A percentile compares a stretch with the other conserved stretches of the same genome.
phyloP scores from a whole-genome alignment of 2,113 vertebrate genomes.

The Pycnonotus jocosus region DNA sequence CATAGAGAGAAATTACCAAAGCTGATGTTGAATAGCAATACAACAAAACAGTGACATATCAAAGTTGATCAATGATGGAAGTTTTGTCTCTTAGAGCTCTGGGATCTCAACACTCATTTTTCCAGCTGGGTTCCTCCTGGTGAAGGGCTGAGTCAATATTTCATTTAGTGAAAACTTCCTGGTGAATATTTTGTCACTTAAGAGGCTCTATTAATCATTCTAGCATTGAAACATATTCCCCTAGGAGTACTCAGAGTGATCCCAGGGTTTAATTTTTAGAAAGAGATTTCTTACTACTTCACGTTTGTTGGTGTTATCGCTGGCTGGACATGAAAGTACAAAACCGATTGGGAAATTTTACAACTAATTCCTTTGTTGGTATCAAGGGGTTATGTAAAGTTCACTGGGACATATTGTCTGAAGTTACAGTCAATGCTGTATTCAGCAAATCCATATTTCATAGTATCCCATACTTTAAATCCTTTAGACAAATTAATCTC shows the following conservation, averaged over 20 bases:
- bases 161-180: slow-evolving; percentile 92
- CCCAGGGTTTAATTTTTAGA: slow-evolving; percentile 76
- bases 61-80: slow-evolving; percentile 63
- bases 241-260: slow-evolving; percentile 70
- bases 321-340: slow-evolving; percentile 85
- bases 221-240: slow-evolving; percentile 75
- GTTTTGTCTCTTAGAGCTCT: slow-evolving; percentile 52
- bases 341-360: slow-evolving; percentile 74
- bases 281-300: slow-evolving; percentile 78
- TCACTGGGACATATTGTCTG: slow-evolving; percentile 74
- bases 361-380: slow-evolving; percentile 83
- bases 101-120: slow-evolving; percentile 68
- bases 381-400: slow-evolving; percentile 85
- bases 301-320: slow-evolving; percentile 83
- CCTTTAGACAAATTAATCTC: slow-evolving; percentile 64
- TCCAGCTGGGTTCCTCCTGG: slow-evolving; percentile 71
- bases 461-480: slow-evolving; percentile 51
- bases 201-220: slow-evolving; percentile 81
- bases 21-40: neutral
- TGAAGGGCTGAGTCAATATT: slow-evolving; percentile 76
- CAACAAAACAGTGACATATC: slow-evolving; percentile 38
- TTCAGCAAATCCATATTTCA: slow-evolving; percentile 70
- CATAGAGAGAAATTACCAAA: neutral
- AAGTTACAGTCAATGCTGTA: slow-evolving; percentile 62
- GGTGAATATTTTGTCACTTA: slow-evolving; percentile 81